These are phyloP conservation scores for Conchocele bisecta DNA, from an alignment of 2,888 invertebrate genomes.

Conservation along the genomic window DNA sequence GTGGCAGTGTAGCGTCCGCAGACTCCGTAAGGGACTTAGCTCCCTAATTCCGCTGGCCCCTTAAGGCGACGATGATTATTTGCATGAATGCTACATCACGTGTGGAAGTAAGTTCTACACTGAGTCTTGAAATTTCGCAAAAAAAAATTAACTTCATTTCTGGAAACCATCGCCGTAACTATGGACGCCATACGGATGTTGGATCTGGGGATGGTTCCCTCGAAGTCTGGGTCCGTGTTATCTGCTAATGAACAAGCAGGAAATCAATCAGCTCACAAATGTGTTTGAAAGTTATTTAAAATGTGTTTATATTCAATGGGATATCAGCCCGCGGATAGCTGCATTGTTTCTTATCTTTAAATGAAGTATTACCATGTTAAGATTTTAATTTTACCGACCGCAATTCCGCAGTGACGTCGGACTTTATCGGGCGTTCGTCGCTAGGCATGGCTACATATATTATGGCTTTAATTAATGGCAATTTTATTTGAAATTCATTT, in stretches of 20 bases:
- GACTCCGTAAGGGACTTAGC: too few species aligned
- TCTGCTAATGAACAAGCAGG: constrained; percentile 50
- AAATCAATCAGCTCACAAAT: constrained; percentile 56
- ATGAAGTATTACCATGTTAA: constrained; percentile 49
- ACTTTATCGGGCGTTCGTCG: constrained; percentile 29
- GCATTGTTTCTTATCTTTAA: constrained; percentile 55
- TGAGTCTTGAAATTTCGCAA: too few species aligned
- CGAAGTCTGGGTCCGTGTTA: too few species aligned
- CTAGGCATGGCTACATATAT: constrained; percentile 38
- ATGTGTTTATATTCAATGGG: constrained; percentile 63
- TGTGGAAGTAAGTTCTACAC: too few species aligned
- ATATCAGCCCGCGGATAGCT: constrained; percentile 45
- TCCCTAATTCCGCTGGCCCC: too few species aligned
- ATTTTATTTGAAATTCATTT: constrained; percentile 37
- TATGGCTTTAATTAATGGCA: constrained; percentile 40
- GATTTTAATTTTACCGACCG: constrained; percentile 54
- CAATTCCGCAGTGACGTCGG: constrained; percentile 30
- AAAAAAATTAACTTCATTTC: too few species aligned
- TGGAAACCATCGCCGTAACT: too few species aligned
- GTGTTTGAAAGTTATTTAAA: constrained; percentile 65
- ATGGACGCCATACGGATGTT: too few species aligned
- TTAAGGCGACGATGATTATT: too few species aligned
- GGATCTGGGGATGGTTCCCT: too few species aligned
- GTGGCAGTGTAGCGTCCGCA: too few species aligned
- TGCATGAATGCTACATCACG: too few species aligned